Evolutionary conservation across 2,888 invertebrate species (phyloP), one percentile per base, ranked within the genome.

Genomic region (Epinotia bilunana): DNA sequence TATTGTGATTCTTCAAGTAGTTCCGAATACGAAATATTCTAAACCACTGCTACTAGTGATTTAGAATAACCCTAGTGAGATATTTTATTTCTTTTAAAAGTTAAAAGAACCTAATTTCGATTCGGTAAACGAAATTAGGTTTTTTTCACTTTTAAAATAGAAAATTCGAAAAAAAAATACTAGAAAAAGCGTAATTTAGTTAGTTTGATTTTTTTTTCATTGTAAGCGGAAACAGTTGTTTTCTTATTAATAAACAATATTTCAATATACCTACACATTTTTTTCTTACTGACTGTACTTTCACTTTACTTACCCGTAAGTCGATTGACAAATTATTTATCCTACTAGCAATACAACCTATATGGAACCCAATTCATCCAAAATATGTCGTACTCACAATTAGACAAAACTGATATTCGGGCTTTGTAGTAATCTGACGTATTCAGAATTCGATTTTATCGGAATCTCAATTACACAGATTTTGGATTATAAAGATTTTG

Each of bases 301-400:
- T 60, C 28, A 60, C 60, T 60, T 28, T 33, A 60, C 28, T 60
- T 28, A 60, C 60, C 60, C 60, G 60, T 60, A 60, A 60, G 33
- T 60, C 60, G 18, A 60, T 60, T 60, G 60, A 33, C 60, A 60
- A 28, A 60, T 60, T 18, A 62, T 39, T 62, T 62, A 62, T 39
- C 62, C 39, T 62, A 62, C 39, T 18, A 62, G 62, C 62, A 62
- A 39, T 62, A 62, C 62, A 62, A 62, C 62, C 62, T 62, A 62
- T 62, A 62, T 18, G 39, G 60, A 60, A 60, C 33, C 60, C 60
- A 60, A 60, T 60, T 60, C 33, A 60, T 60, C 60, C 60, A 60
- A 33, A 60, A 60, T 60, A 28, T 60, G 60, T 33, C 60, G 33
- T 60, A 60, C 60, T 60, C 33, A 60, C 28, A 60, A 60, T 60